Evolutionary conservation across 35 echinoderm and acorn worm species (phyloP), one percentile per base, ranked within the genome.

Genomic region (Apostichopus californicus): DNA sequence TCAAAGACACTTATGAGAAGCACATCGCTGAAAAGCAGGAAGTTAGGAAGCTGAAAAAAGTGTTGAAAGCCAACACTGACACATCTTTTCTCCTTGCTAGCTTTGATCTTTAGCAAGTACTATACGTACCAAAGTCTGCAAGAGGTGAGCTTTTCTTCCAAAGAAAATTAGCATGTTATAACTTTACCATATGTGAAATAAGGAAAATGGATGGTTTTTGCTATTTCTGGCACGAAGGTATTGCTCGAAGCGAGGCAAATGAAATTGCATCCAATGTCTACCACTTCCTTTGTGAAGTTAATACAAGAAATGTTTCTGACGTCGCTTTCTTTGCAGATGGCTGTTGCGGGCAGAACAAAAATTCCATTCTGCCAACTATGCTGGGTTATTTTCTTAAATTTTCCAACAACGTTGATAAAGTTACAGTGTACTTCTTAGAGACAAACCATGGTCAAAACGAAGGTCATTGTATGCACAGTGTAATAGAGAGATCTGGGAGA

Each of bases 161-260:
- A 75, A 21, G 91, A 9, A 58, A 71, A 9, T 60, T 92, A 59
- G 83, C 93, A 11, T 68, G 93, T 59, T 96, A 90, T 61, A 96
- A 96, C 58, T 96, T 96, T 21, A 94, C 95, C 21, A 72, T 94
- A 7, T 97, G 90, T 73, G 86, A 97, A 14, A 70, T 96, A 46
- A 78, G 17, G 5, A 25, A 25, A 25, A 25, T 25, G 24, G 24
- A 25, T 25, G 24, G 24, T 25, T 25, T 25, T 25, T 25, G 24
- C 24, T 25, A 25, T 25, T 25, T 25, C 24, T 25, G 24, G 24
- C 24, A 25, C 24, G 24, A 25, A 94, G 77, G 85, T 26, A 28
- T 92, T 55, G 86, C 93, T 12, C 72, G 84, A 23, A 79, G 86
- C 12, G 93, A 83, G 20, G 57, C 63, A 5, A 86, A 60, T 71